Evolutionary conservation across 1,140 invertebrate genomes (phyloP).

Genomic region (Subanguina moxae): DNA sequence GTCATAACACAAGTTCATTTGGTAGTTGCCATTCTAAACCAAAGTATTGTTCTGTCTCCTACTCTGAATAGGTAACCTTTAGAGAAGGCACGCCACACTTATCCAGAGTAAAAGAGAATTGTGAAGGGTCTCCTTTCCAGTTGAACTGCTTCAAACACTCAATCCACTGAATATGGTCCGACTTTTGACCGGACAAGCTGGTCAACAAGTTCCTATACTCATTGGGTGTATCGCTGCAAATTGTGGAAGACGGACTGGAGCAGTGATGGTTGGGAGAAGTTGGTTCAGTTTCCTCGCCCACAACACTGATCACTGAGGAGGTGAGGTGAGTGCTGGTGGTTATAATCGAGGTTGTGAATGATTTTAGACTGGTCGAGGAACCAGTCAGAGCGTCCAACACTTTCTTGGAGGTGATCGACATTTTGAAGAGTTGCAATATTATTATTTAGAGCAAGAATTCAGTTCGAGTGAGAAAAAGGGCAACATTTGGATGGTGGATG

Average conservation of each 20-base stretch:
- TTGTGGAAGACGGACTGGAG: not conserved
- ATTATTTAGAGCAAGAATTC: no score
- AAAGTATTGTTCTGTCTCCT: not conserved
- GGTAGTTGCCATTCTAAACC: conserved; percentile 22
- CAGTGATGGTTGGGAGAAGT: not conserved
- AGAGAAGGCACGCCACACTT: conserved; percentile 22
- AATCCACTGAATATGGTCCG: conserved; percentile 23
- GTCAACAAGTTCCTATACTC: conserved; percentile 22
- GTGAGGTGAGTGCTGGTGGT: not conserved
- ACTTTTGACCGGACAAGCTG: conserved; percentile 14
- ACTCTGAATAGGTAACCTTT: not conserved
- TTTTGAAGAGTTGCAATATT: not conserved
- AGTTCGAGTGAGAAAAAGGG: no score
- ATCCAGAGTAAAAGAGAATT: conserved; percentile 17
- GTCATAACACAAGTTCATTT: conserved; percentile 15
- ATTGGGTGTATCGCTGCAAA: conserved; percentile 8
- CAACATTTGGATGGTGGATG: no score
- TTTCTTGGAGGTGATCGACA: conserved; percentile 7
- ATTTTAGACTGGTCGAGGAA: conserved; percentile 2
- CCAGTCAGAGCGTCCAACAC: conserved; percentile 11
- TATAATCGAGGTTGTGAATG: not conserved
- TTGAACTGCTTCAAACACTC: conserved; percentile 21
- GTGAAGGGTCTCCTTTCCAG: conserved; percentile 15
- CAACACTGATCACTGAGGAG: not conserved
- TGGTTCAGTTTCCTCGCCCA: not conserved